A percentile compares a stretch with the other conserved stretches of the same genome.
These are phyloP conservation scores for Parasteatoda tepidariorum DNA, from an alignment of 1,140 invertebrate genomes.

Conservation along the genomic window DNA sequence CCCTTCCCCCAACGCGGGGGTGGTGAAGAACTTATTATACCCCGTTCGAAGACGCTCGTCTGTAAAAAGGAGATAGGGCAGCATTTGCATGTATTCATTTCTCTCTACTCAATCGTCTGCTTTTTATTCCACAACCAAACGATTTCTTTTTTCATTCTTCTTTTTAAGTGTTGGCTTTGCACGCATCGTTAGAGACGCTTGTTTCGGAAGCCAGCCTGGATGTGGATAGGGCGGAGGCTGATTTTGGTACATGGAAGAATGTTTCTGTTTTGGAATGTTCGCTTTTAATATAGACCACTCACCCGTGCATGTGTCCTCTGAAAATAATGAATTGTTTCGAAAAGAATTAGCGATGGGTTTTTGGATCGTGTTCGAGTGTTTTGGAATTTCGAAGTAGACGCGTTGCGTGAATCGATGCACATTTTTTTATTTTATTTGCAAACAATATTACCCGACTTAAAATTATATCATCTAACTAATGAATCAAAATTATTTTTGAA, in stretches of 20 bases:
- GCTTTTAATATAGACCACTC: not conserved
- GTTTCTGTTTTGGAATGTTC: not conserved
- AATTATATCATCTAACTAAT: too few species aligned
- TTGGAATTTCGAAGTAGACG: not conserved
- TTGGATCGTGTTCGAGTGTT: not conserved
- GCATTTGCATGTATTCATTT: not conserved
- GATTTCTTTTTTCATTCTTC: not conserved
- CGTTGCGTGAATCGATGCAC: too few species aligned
- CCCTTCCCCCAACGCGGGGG: not conserved
- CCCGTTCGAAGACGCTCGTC: not conserved
- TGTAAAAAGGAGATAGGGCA: not conserved
- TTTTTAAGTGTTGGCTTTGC: not conserved
- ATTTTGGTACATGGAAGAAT: not conserved
- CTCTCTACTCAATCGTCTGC: not conserved
- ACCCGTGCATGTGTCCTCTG: not conserved
- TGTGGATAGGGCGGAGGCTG: not conserved
- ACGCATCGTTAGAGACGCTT: not conserved
- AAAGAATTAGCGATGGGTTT: not conserved
- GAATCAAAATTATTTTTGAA: too few species aligned
- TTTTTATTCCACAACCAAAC: not conserved
- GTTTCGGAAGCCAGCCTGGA: not conserved
- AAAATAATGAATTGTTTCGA: not conserved
- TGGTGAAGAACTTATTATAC: not conserved
- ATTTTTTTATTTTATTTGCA: too few species aligned
- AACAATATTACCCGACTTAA: too few species aligned